Evolutionary conservation across 1,140 invertebrate species (phyloP).

Genomic region (Oreohelix idahoensis): DNA sequence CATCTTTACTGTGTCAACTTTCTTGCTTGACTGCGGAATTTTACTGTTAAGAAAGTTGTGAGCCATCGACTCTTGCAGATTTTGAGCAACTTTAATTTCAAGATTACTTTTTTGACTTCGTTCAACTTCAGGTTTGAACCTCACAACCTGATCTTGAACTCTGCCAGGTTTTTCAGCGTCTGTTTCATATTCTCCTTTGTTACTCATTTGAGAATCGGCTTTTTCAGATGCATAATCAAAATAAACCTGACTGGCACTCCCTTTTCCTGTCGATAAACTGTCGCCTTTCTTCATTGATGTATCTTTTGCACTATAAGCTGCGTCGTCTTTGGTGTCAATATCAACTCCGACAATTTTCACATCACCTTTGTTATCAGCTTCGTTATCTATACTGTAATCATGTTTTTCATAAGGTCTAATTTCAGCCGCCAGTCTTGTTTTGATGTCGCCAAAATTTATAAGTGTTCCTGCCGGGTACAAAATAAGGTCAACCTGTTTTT

Average conservation of each 20-base stretch:
- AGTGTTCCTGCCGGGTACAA: conserved; percentile 24
- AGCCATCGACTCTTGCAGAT: neutral
- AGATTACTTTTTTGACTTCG: neutral
- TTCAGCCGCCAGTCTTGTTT: neutral
- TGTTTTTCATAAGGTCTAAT: neutral
- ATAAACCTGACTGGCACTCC: neutral
- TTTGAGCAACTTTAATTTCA: neutral
- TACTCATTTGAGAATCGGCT: neutral
- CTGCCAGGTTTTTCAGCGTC: neutral
- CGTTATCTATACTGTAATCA: neutral
- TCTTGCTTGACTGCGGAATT: neutral
- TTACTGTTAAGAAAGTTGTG: neutral
- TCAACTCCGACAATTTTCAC: neutral
- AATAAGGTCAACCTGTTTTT: neutral
- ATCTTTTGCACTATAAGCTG: neutral
- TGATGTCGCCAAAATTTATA: neutral
- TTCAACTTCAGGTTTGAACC: neutral
- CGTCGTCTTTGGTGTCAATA: too few relatives aligned
- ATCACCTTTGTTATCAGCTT: neutral
- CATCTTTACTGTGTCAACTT: neutral
- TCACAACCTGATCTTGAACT: neutral
- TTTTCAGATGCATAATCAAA: neutral
- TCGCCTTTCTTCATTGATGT: neutral
- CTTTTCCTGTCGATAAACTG: neutral
- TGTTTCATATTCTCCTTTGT: neutral